Evolutionary conservation across 2,113 vertebrate species (phyloP).

Genomic region (Mustela lutreola): DNA sequence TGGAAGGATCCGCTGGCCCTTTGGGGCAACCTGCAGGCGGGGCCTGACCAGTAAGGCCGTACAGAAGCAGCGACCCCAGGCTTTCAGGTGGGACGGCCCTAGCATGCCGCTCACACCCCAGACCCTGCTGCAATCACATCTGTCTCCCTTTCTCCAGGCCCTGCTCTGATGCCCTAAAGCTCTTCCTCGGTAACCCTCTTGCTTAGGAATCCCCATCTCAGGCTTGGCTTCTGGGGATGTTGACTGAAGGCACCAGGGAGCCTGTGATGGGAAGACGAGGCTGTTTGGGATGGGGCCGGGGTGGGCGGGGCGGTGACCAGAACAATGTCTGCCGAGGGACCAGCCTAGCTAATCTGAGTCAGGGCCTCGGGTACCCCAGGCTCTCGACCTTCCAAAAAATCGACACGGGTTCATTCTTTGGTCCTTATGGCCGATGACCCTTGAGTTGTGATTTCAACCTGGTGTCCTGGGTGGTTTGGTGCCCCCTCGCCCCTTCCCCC

Average conservation of each 20-base stretch:
- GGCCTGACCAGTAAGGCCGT: rapidly evolving
- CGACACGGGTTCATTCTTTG: background rate
- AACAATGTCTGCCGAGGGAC: rapidly evolving
- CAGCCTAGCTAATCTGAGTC: too few species aligned
- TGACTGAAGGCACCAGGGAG: background rate
- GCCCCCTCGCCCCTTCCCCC: background rate
- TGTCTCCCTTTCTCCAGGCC: background rate
- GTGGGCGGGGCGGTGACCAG: rapidly evolving
- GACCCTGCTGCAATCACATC: background rate
- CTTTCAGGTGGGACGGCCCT: background rate
- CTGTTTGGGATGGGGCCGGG: too few species aligned
- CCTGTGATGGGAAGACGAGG: rapidly evolving
- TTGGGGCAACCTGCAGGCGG: background rate
- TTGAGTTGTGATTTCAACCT: background rate
- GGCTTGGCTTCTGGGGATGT: background rate
- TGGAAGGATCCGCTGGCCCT: background rate
- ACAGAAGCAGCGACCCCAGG: background rate
- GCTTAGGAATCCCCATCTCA: too few species aligned
- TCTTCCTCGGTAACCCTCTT: background rate
- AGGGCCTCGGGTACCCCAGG: background rate
- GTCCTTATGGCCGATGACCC: background rate
- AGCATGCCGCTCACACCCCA: background rate
- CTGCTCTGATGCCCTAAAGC: too few species aligned
- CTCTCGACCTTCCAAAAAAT: too few species aligned
- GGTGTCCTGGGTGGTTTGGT: too few species aligned